Evolutionary conservation across 2,797 vertebrate genomes (phyloP).

Genomic region (Tinamus major): DNA sequence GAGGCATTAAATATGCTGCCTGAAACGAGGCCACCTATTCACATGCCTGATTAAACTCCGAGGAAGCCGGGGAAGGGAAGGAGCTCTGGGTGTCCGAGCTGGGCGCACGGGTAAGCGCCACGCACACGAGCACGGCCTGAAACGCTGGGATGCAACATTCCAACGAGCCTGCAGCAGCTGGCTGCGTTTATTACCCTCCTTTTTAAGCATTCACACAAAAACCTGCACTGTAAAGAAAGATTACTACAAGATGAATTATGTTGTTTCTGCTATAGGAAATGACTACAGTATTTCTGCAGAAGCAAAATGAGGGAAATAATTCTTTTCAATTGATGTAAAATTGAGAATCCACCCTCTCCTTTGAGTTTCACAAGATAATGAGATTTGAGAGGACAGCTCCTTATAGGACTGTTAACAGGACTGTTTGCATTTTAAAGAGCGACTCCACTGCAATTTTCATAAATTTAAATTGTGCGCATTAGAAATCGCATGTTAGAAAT

Average conservation of each 20-base stretch:
- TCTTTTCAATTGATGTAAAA: background rate
- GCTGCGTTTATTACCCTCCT: background rate
- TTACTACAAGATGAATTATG: background rate
- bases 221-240: background rate
- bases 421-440: too few relatives aligned
- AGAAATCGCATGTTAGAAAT: background rate
- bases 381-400: background rate
- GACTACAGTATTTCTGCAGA: background rate
- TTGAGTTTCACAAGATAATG: background rate
- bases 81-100: background rate
- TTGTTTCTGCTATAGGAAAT: accelerated
- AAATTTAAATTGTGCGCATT: too few relatives aligned
- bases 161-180: background rate
- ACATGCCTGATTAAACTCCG: background rate
- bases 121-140: background rate
- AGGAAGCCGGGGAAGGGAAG: background rate
- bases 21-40: background rate
- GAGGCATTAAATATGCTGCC: accelerated
- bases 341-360: background rate
- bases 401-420: background rate
- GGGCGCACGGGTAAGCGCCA: background rate
- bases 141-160: background rate
- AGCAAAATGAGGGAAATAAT: background rate
- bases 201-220: background rate
- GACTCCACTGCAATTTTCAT: too few relatives aligned